Conservation (phyloP, 2,113 vertebrate species). For the Pontoporia blainvillei region DNA sequence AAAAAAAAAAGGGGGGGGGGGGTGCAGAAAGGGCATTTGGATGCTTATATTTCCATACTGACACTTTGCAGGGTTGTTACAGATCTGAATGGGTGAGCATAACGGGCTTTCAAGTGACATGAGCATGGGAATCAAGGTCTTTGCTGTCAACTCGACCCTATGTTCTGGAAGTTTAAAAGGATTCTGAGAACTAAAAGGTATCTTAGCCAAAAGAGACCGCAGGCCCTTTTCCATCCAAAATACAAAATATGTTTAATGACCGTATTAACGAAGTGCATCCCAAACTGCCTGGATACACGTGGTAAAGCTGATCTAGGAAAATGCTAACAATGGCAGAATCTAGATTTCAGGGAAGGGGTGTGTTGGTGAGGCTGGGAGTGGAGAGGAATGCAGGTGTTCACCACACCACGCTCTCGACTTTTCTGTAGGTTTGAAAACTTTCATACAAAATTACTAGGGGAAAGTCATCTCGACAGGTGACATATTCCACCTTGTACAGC, state of each 20-base stretch:
- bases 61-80: neutral
- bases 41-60: neutral
- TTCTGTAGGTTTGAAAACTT: neutral
- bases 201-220: neutral
- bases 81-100: rapidly evolving
- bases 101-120: rapidly evolving
- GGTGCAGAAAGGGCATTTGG: neutral
- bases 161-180: neutral
- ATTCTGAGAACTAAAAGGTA: neutral
- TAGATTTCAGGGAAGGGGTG: rapidly evolving
- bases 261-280: neutral
- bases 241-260: neutral
- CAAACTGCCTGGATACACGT: neutral
- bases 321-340: neutral
- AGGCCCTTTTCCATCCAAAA: neutral
- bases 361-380: neutral
- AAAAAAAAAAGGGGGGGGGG: rapidly evolving
- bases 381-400: neutral
- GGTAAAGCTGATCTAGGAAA: neutral
- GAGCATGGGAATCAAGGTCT: neutral
- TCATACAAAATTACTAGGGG: neutral
- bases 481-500: neutral
- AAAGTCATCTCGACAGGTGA: neutral
- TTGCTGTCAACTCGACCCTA: neutral
- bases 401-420: rapidly evolving